These are phyloP conservation scores for Mesocentrotus franciscanus DNA, from an alignment of 53 echinoderm and acorn worm species.

Conservation along the genomic window DNA sequence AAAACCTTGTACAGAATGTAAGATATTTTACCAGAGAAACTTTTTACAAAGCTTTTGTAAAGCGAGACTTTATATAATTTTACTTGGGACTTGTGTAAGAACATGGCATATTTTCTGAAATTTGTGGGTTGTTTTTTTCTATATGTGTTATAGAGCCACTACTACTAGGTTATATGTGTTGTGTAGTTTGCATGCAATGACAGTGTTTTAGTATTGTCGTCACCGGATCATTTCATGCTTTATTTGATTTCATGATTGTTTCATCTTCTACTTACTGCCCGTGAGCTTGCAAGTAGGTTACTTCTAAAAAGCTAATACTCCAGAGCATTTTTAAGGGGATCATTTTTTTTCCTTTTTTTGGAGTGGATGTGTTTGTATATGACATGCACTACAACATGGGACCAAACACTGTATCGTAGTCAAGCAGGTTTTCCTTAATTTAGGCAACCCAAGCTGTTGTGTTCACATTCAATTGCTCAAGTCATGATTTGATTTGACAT, in stretches of 20 bases:
- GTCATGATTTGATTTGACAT: no score
- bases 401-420: not conserved
- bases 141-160: conserved; percentile 21
- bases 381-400: not conserved
- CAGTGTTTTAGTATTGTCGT: conserved; percentile 19
- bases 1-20: conserved; percentile 61
- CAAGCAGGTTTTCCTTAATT: not conserved
- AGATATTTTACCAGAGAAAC: conserved; percentile 69
- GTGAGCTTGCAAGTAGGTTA: conserved; percentile 21
- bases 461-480: not conserved
- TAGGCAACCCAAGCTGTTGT: not conserved
- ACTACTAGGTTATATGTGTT: conserved; percentile 36
- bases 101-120: conserved; percentile 65
- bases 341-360: not conserved
- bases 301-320: not conserved
- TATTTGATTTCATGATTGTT: conserved; percentile 10
- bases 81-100: conserved; percentile 62
- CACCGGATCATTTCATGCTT: not conserved
- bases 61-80: conserved; percentile 64
- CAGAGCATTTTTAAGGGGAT: not conserved
- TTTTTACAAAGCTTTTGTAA: conserved; percentile 71
- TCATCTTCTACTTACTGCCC: conserved; percentile 7
- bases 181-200: conserved; percentile 63
- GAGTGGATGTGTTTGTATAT: not conserved
- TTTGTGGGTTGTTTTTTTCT: conserved; percentile 49